A percentile compares a stretch with the other conserved stretches of the same genome.
phyloP scores from a whole-genome alignment of 1,140 invertebrate species.

The Hylaeus anthracinus region DNA sequence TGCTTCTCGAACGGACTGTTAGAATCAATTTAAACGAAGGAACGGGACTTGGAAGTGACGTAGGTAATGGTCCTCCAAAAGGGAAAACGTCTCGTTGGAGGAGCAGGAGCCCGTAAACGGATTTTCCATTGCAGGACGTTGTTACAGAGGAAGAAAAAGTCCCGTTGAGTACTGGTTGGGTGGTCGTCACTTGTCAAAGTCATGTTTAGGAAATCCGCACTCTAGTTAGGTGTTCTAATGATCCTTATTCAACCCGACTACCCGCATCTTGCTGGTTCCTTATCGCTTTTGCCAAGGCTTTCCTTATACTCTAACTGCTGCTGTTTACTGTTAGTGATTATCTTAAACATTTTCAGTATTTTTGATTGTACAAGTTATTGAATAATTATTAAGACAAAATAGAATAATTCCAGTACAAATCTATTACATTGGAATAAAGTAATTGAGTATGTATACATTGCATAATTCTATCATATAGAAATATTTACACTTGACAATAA shows the following conservation, averaged over 20 bases:
- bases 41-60: constrained; percentile 30
- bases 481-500: no score
- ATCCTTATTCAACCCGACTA: not conserved
- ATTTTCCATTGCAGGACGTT: constrained; percentile 33
- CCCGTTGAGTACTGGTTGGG: constrained; percentile 34
- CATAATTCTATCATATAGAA: no score
- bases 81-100: constrained; percentile 29
- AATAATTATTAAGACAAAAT: no score
- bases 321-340: not conserved
- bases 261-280: not conserved
- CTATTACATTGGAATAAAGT: no score
- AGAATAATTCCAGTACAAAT: no score
- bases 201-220: constrained; percentile 28
- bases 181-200: constrained; percentile 43
- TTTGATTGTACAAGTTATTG: no score
- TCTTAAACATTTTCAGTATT: no score
- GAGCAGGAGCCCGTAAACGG: constrained; percentile 27
- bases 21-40: constrained; percentile 7
- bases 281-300: not conserved
- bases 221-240: constrained; percentile 39
- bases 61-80: constrained; percentile 39
- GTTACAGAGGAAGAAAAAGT: constrained; percentile 34
- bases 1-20: not conserved
- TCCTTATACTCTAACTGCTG: not conserved
- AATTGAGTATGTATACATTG: no score